These are phyloP conservation scores for Rotaria macrura DNA, from an alignment of 2,888 invertebrate species.

Conservation along the genomic window DNA sequence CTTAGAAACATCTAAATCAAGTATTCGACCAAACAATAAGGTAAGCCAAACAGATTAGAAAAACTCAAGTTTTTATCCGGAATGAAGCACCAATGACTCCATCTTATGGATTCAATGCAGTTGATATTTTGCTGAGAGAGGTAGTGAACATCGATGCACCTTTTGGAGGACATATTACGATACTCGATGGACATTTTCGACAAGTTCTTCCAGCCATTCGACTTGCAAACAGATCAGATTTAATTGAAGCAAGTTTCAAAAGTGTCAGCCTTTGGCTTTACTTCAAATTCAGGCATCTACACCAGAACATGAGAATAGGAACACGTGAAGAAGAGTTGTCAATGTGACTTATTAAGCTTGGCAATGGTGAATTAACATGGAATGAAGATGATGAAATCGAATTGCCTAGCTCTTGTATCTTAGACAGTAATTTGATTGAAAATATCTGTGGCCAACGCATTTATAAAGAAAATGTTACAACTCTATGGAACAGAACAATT, in stretches of 20 bases:
- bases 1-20: background rate
- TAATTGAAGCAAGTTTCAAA: constrained; percentile 15
- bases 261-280: background rate
- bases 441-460: background rate
- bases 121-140: background rate
- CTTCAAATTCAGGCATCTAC: background rate
- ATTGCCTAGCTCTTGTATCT: background rate
- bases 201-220: constrained; percentile 13
- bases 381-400: background rate
- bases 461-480: background rate
- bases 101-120: background rate
- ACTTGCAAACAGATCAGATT: background rate
- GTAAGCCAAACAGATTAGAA: constrained; percentile 20
- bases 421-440: background rate
- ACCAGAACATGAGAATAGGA: constrained; percentile 16
- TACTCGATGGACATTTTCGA: constrained; percentile 23
- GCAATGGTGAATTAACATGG: background rate
- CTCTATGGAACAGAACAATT: too few relatives aligned
- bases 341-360: background rate
- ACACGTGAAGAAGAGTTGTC: background rate
- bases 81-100: constrained; percentile 25
- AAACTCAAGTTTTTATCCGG: constrained; percentile 22
- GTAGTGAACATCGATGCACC: background rate
- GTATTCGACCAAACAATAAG: background rate
- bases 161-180: constrained; percentile 18